Evolutionary conservation across 2,113 vertebrate genomes (phyloP), one percentile per base, ranked within the genome.

Genomic region (Verasper variegatus): DNA sequence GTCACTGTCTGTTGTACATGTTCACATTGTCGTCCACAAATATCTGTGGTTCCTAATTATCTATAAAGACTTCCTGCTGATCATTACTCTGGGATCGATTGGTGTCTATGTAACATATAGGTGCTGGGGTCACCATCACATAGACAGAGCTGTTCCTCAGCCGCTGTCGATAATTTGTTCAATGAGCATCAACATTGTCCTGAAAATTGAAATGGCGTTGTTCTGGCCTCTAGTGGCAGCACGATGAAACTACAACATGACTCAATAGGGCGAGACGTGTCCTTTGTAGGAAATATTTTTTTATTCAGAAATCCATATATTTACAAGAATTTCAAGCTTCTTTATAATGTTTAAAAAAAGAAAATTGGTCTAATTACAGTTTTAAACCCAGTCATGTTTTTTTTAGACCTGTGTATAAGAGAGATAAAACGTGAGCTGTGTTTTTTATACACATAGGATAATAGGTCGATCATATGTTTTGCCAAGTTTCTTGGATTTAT

Each of bases 191-290:
- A n/a, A 20, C 3, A 0, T 13, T 24, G 17, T 6, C 18, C 27
- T 35, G 45, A 21, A 26, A 42, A 18, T 47, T 21, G 7, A 0
- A 20, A 2, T 74, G 64, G 57, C 70, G 59, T 51, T 66, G 0
- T 45, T 18, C 66, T 86, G 91, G 17, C 80, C 65, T 86, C 92
- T 89, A 78, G 66, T 63, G 92, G 77, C 26, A 42, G 1, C 0
- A 0, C 0, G 1, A 1, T 61, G 0, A 2, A 78, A 78, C 54
- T 76, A 78, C 84, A 85, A 4, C 2, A 68, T 4, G 5, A 61
- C 31, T 17, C 8, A 56, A 14, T 26, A 9, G 3, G 35, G 23
- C 57, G 1, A 10, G 26, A n/a, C 2, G 9, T 0, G 0, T 17
- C 4, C 6, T 10, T 9, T 24, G 7, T 10, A 17, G 47, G 17